A percentile compares a stretch with the other conserved stretches of the same genome.
Conservation (phyloP, 35 echinoderm and acorn worm genomes). For the Apostichopus japonicus region DNA sequence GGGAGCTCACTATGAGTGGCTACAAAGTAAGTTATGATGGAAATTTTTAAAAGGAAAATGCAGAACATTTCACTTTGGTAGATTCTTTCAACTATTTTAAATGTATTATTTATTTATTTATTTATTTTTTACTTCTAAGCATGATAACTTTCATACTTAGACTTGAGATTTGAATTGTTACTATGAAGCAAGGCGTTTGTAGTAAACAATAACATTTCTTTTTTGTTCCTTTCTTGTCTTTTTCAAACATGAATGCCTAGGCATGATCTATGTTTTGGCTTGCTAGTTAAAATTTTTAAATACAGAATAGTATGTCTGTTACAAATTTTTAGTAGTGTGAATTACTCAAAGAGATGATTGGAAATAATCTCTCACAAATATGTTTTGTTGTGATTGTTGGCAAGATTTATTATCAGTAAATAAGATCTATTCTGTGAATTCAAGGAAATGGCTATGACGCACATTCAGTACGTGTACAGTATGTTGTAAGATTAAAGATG, state of each 20-base stretch:
- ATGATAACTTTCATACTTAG: background rate
- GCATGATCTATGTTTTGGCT: background rate
- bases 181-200: too few relatives aligned
- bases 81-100: background rate
- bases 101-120: background rate
- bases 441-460: too few relatives aligned
- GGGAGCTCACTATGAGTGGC: constrained; percentile 58
- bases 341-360: too few relatives aligned
- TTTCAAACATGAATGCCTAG: background rate
- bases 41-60: too few relatives aligned
- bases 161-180: background rate
- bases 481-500: too few relatives aligned
- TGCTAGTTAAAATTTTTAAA: background rate
- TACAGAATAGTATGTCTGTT: too few relatives aligned
- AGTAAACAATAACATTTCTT: background rate
- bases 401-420: too few relatives aligned
- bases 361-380: too few relatives aligned
- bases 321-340: too few relatives aligned
- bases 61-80: background rate
- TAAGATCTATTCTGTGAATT: too few relatives aligned
- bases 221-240: background rate
- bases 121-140: background rate
- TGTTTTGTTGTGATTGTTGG: too few relatives aligned
- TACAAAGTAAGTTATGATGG: constrained; percentile 56
- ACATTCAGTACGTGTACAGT: too few relatives aligned